Percentiles rank a stretch among this genome's conserved stretches.
Evolutionary conservation across 2,797 vertebrate species (phyloP).

Genomic region (Etheostoma perlongum): DNA sequence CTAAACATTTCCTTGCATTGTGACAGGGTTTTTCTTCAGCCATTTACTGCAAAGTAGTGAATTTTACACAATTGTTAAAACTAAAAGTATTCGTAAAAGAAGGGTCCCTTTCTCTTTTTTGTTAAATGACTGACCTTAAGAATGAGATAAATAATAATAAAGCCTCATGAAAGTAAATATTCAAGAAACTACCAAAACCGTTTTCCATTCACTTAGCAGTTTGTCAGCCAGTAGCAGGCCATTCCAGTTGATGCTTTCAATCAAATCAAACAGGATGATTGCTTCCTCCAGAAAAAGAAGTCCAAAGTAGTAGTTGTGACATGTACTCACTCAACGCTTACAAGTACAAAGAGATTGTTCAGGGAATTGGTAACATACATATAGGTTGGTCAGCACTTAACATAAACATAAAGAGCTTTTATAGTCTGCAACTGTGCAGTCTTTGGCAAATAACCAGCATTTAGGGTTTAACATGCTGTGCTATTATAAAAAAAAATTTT

Average conservation of each 20-base stretch:
- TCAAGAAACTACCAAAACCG: neutral
- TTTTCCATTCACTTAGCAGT: neutral
- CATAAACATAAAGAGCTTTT: slow-evolving; percentile 1
- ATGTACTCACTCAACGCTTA: slow-evolving; percentile 13
- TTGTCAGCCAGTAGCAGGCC: neutral
- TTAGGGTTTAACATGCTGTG: neutral
- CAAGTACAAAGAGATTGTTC: neutral
- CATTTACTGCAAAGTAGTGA: neutral
- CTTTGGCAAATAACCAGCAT: neutral
- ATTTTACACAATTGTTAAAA: neutral
- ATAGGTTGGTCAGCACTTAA: neutral
- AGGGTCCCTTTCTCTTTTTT: neutral
- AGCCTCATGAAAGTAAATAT: neutral
- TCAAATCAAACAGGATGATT: slow-evolving; percentile 29
- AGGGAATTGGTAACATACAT: slow-evolving; percentile 1
- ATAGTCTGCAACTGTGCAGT: neutral
- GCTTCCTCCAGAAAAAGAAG: slow-evolving; percentile 7
- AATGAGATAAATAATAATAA: slow-evolving; percentile 5
- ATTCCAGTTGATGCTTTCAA: slow-evolving; percentile 29
- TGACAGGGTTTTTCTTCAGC: neutral
- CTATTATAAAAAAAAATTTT: neutral
- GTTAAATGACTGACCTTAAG: neutral
- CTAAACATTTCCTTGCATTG: neutral
- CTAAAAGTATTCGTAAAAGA: neutral
- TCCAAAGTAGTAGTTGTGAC: slow-evolving; percentile 9